A percentile compares a stretch with the other conserved stretches of the same genome.
phyloP scores from a whole-genome alignment of 1,140 invertebrate genomes.

The Aphelinus atriplicis region DNA sequence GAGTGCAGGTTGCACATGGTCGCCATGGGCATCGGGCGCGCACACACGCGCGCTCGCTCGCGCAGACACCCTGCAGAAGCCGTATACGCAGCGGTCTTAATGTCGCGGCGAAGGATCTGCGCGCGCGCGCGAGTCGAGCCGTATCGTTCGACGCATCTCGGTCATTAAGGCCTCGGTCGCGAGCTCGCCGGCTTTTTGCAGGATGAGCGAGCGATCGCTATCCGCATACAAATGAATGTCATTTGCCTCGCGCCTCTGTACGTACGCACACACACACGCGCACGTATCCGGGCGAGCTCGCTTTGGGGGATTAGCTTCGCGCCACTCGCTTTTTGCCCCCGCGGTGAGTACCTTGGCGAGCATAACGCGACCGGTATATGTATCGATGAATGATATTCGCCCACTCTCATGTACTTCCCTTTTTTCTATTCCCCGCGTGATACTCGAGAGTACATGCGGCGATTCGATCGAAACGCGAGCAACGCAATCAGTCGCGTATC shows the following conservation, averaged over 20 bases:
- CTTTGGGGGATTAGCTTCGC: slow-evolving; percentile 18
- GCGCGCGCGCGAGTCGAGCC: slow-evolving; percentile 41
- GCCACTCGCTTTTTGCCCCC: not conserved
- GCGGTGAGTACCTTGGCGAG: not conserved
- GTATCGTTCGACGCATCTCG: slow-evolving; percentile 61
- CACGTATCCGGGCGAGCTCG: not conserved
- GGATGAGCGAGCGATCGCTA: slow-evolving; percentile 54
- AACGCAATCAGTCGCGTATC: too few species aligned
- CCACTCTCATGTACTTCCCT: too few species aligned
- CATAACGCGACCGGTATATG: slow-evolving; percentile 14
- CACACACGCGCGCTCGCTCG: too few species aligned
- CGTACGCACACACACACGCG: not conserved
- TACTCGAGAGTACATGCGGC: too few species aligned
- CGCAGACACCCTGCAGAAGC: too few species aligned
- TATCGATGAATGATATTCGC: too few species aligned
- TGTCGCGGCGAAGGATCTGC: slow-evolving; percentile 60
- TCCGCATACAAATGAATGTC: slow-evolving; percentile 59
- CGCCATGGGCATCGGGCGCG: too few species aligned
- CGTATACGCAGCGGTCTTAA: slow-evolving; percentile 42
- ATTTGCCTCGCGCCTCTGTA: slow-evolving; percentile 46
- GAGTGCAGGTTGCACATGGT: too few species aligned
- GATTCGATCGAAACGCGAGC: too few species aligned
- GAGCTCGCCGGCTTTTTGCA: not conserved
- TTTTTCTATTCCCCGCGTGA: too few species aligned
- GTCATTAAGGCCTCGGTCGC: slow-evolving; percentile 55